These are phyloP conservation scores for Oceanodroma tethys DNA, from an alignment of 2,113 vertebrate species.

Conservation along the genomic window DNA sequence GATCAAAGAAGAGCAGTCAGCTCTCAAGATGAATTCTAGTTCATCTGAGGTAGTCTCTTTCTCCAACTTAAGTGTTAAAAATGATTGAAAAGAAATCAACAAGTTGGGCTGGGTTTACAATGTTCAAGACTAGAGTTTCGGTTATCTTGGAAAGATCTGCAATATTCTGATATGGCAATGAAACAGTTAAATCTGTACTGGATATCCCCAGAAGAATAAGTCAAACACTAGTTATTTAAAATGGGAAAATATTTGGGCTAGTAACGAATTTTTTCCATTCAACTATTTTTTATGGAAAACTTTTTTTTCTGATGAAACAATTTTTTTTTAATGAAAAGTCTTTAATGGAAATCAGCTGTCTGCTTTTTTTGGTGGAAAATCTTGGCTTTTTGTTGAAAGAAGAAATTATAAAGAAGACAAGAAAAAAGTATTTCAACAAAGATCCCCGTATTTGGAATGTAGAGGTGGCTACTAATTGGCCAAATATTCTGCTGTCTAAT, in stretches of 20 bases:
- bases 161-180: background rate
- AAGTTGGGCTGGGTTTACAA: background rate
- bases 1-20: background rate
- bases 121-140: background rate
- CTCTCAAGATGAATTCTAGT: background rate
- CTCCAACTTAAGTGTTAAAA: background rate
- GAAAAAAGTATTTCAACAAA: background rate
- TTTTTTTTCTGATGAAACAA: background rate
- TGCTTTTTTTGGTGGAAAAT: background rate
- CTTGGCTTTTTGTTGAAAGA: background rate
- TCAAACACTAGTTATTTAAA: background rate
- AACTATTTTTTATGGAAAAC: background rate
- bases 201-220: background rate
- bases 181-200: background rate
- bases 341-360: conserved; percentile 34
- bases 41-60: background rate
- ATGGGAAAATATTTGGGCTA: conserved; percentile 4
- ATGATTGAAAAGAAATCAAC: background rate
- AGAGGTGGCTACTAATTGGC: background rate
- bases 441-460: background rate
- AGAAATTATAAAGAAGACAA: background rate
- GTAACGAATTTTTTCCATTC: conserved; percentile 14
- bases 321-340: background rate
- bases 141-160: background rate
- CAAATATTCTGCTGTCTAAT: background rate